phyloP scores from a whole-genome alignment of 1,140 invertebrate species.

The Bombus turneri region DNA sequence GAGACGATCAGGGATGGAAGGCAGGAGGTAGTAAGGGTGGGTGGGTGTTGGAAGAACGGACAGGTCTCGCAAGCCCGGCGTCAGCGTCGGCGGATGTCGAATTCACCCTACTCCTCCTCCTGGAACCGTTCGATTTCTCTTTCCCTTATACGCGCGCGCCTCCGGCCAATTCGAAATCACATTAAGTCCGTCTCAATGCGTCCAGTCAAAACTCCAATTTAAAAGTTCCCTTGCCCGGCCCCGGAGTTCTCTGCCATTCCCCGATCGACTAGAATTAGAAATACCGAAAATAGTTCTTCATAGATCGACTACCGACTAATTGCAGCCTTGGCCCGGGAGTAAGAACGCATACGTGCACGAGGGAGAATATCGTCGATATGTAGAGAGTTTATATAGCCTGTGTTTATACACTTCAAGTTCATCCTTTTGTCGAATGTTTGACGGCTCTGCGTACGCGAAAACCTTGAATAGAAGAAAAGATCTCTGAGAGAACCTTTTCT shows the following conservation, averaged over 20 bases:
- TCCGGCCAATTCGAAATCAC: slow-evolving; percentile 75
- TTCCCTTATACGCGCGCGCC: slow-evolving; percentile 50
- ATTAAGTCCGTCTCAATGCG: slow-evolving; percentile 78
- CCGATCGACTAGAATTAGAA: slow-evolving; percentile 64
- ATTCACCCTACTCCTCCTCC: slow-evolving; percentile 48
- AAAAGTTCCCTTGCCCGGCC: slow-evolving; percentile 72
- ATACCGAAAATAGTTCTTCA: slow-evolving; percentile 71
- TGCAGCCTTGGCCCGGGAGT: not conserved
- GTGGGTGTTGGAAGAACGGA: slow-evolving; percentile 39
- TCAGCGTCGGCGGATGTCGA: slow-evolving; percentile 58
- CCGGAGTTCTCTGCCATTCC: not conserved
- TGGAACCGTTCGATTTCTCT: slow-evolving; percentile 50
- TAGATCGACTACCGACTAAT: slow-evolving; percentile 59
- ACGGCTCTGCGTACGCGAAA: not conserved
- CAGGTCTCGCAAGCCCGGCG: slow-evolving; percentile 43
- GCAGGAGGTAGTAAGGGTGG: not conserved
- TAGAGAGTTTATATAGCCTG: no score
- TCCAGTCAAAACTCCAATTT: slow-evolving; percentile 81
- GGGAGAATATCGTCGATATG: not conserved
- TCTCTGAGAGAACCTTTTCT: not conserved
- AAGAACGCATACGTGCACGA: not conserved
- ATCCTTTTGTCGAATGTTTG: slow-evolving; percentile 26
- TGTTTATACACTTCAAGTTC: not conserved
- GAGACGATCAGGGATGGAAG: slow-evolving; percentile 18
- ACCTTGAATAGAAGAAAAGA: not conserved